phyloP scores from a whole-genome alignment of 2,888 invertebrate genomes.

The Platypus cylindrus region DNA sequence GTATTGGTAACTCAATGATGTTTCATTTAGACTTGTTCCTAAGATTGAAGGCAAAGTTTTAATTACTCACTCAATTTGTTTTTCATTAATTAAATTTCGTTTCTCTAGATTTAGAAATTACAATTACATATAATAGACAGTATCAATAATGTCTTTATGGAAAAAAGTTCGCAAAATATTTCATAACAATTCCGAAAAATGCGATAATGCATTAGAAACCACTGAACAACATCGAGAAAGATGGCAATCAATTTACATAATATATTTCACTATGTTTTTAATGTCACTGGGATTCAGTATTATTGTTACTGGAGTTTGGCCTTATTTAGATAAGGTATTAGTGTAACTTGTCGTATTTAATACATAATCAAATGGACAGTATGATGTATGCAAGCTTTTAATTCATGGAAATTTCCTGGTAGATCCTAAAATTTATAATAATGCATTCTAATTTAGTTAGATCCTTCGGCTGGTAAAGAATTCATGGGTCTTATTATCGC shows the following conservation, averaged over 20 bases:
- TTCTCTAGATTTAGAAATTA: too few relatives aligned
- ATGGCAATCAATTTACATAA: conserved; percentile 67
- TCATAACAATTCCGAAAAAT: conserved; percentile 15
- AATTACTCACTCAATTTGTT: too few relatives aligned
- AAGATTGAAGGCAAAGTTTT: too few relatives aligned
- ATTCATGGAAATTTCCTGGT: background rate
- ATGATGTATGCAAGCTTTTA: background rate
- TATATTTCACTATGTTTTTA: conserved; percentile 82
- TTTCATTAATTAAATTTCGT: too few relatives aligned
- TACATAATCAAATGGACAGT: background rate
- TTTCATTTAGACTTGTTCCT: too few relatives aligned
- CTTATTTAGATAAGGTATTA: conserved; percentile 72
- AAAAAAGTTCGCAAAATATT: conserved; percentile 18
- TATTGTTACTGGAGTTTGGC: conserved; percentile 78
- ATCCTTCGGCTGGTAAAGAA: conserved; percentile 66
- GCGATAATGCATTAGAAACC: conserved; percentile 47
- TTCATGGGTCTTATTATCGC: conserved; percentile 75
- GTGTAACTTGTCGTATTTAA: background rate
- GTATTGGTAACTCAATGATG: too few relatives aligned
- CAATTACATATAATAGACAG: too few relatives aligned
- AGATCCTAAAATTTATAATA: background rate
- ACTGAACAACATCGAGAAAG: conserved; percentile 51
- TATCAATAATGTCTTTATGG: conserved; percentile 17
- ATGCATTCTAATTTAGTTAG: conserved; percentile 44
- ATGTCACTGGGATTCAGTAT: conserved; percentile 83